Conservation (phyloP, 2,888 invertebrate genomes). For the Apamea monoglypha region DNA sequence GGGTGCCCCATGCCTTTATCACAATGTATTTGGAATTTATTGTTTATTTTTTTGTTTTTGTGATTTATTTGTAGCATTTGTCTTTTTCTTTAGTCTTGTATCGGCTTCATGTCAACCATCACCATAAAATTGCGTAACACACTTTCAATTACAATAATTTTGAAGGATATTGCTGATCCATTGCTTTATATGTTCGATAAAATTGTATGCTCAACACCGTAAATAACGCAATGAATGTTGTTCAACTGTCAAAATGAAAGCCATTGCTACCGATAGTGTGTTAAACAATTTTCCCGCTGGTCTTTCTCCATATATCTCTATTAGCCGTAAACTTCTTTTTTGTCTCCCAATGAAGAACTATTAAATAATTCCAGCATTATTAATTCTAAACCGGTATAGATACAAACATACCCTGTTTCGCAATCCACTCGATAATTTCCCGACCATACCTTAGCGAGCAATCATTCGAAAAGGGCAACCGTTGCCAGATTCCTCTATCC, state of each 20-base stretch:
- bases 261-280: too few species aligned
- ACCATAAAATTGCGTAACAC: too few species aligned
- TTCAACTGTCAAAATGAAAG: too few species aligned
- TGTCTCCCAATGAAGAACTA: not conserved
- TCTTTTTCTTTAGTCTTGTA: too few species aligned
- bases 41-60: too few species aligned
- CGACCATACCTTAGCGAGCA: conserved; percentile 49
- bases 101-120: not conserved
- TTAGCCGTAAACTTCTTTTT: not conserved
- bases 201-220: too few species aligned
- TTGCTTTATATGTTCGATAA: too few species aligned
- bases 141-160: too few species aligned
- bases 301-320: not conserved
- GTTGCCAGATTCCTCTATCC: conserved; percentile 58
- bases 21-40: not conserved
- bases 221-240: too few species aligned
- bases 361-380: conserved; percentile 16
- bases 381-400: not conserved
- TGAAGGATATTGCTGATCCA: too few species aligned
- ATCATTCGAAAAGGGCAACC: conserved; percentile 59
- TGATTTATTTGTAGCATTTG: too few species aligned
- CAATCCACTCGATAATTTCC: conserved; percentile 44
- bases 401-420: conserved; percentile 26
- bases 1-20: not conserved
- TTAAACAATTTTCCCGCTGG: too few species aligned